Evolutionary conservation across 2,113 vertebrate species (phyloP).

Genomic region (Balaeniceps rex): DNA sequence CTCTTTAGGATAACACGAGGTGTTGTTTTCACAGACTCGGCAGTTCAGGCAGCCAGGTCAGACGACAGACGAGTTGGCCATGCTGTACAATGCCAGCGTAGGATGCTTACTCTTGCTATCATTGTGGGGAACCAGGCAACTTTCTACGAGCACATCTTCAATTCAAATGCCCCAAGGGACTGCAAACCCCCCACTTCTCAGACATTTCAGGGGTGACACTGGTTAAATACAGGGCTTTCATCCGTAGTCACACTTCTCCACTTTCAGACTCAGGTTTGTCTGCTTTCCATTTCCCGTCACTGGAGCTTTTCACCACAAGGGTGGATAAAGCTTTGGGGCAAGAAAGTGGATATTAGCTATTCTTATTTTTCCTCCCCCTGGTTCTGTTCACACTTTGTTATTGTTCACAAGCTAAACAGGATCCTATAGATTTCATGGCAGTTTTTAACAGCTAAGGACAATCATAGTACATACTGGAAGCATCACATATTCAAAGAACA

Average conservation of each 20-base stretch:
- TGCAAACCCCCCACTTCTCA: accelerated
- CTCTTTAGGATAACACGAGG: not conserved
- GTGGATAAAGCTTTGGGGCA: not conserved
- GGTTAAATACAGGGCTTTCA: not conserved
- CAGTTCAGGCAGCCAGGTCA: too few species aligned
- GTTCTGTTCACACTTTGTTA: not conserved
- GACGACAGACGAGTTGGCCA: not conserved
- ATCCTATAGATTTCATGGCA: accelerated
- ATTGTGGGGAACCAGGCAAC: not conserved
- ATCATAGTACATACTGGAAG: not conserved
- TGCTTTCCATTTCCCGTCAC: not conserved
- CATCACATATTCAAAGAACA: not conserved
- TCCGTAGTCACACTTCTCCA: not conserved
- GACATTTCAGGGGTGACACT: not conserved
- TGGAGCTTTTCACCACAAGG: not conserved
- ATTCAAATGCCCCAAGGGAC: not conserved
- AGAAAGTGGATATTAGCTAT: not conserved
- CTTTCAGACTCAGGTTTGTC: not conserved
- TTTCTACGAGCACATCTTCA: accelerated
- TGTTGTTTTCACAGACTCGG: not conserved
- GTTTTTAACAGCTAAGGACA: not conserved
- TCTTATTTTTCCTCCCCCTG: not conserved
- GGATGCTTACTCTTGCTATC: too few species aligned
- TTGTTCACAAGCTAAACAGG: not conserved
- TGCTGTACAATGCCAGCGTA: accelerated